Evolutionary conservation across 2,797 vertebrate species (phyloP).

Genomic region (Gymnopithys bicolor): DNA sequence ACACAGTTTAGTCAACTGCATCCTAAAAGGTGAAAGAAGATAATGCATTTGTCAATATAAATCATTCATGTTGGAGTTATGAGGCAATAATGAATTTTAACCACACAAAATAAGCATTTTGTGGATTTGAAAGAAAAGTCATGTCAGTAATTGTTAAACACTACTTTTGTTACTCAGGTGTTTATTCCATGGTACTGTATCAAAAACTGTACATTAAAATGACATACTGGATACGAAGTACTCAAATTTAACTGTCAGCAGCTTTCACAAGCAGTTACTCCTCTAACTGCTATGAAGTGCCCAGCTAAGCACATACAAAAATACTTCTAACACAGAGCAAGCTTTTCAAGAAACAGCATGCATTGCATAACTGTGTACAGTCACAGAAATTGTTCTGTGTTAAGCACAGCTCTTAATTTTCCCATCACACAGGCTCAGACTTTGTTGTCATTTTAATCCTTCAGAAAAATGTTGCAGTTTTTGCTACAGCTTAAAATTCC

Average conservation of each 20-base stretch:
- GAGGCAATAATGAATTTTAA: not conserved
- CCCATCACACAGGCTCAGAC: not conserved
- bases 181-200: not conserved
- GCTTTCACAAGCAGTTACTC: not conserved
- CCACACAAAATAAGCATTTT: not conserved
- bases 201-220: not conserved
- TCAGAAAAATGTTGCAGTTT: not conserved
- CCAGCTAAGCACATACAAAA: not conserved
- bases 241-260: not conserved
- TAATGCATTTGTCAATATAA: not conserved
- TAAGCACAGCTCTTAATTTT: not conserved
- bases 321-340: not conserved
- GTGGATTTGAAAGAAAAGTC: not conserved
- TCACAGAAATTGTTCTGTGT: not conserved
- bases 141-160: not conserved
- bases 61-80: not conserved
- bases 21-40: not conserved
- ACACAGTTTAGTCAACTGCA: not conserved
- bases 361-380: not conserved
- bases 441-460: not conserved
- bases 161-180: not conserved
- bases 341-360: not conserved
- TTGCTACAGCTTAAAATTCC: conserved; percentile 25
- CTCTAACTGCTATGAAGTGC: not conserved
- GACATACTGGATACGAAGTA: not conserved